Evolutionary conservation across 2,888 invertebrate genomes (phyloP), one percentile per base, ranked within the genome.

Genomic region (Pediacus dermestoides): DNA sequence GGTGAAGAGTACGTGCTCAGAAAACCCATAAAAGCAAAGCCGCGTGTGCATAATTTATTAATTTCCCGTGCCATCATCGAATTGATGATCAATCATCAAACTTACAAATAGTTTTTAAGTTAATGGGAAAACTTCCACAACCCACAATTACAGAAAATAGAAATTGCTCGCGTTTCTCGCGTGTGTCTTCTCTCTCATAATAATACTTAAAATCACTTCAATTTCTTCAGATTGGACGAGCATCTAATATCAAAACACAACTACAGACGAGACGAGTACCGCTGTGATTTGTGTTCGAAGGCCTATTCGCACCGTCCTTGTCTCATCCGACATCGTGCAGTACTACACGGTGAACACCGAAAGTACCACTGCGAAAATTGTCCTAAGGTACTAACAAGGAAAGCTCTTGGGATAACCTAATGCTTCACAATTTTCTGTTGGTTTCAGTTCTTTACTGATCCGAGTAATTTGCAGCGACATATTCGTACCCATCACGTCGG

Each of bases 401-500:
- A n/a, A n/a, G 21, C 8, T 8, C 8, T 18, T 18, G 8, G 21
- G 8, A 18, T 8, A 14, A 2, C 8, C 72, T 69, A 31, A 14
- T 21, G 2, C 11, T n/a, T n/a, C n/a, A n/a, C n/a, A n/a, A n/a
- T n/a, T n/a, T n/a, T n/a, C n/a, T n/a, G n/a, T 8, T 12, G 3
- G 69, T 77, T 80, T 68, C 81, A 89, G 84, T 85, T 88, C 70
- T 96, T 95, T 78, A 89, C 91, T 65, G 94, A 95, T 77, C 90
- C 94, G 64, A 90, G 90, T 74, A 92, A 93, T 74, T 81, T 95
- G 57, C 95, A 95, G 76, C 84, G 93, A 62, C 96, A 96, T 78
- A 94, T 94, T 71, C 82, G 95, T 65, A 86, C 88, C 52, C 88
- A 90, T 70, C 95, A 96, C 85, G 88, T 88, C 50, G 95, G 95